Conservation (phyloP, 2,888 invertebrate genomes). For the Saturnia pavonia region DNA sequence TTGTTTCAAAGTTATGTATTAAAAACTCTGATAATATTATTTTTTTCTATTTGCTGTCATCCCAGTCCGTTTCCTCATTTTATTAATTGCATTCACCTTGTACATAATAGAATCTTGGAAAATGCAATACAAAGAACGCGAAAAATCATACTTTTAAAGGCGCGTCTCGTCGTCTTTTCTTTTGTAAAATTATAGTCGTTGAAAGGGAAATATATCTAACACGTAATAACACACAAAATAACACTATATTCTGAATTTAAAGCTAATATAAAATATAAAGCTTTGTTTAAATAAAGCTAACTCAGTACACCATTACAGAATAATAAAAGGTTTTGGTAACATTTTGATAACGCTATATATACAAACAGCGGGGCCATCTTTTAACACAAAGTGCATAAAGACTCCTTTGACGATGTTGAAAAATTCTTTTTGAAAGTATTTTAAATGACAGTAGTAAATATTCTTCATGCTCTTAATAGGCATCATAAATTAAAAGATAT, state of each 20-base stretch:
- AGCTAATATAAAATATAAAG: neutral
- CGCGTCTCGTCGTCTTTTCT: neutral
- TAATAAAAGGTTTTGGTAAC: too few species aligned
- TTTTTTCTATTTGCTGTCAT: neutral
- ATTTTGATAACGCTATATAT: too few species aligned
- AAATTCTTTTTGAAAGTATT: too few species aligned
- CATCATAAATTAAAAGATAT: too few species aligned
- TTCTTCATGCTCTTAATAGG: too few species aligned
- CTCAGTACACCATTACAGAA: neutral
- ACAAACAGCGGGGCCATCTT: too few species aligned
- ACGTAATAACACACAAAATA: too few species aligned
- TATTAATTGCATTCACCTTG: neutral
- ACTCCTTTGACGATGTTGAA: too few species aligned
- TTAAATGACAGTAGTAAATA: too few species aligned
- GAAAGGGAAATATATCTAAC: neutral
- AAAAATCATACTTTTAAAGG: too few species aligned
- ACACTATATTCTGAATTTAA: too few species aligned
- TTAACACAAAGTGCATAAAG: too few species aligned
- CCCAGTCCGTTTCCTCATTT: neutral
- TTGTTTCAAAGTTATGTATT: neutral
- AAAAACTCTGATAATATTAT: neutral
- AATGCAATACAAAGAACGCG: neutral
- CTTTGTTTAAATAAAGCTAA: neutral
- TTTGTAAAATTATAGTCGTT: neutral
- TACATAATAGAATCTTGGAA: neutral